A percentile compares a stretch with the other conserved stretches of the same genome.
Evolutionary conservation across 2,797 vertebrate genomes (phyloP).

Genomic region (Octomys mimax): DNA sequence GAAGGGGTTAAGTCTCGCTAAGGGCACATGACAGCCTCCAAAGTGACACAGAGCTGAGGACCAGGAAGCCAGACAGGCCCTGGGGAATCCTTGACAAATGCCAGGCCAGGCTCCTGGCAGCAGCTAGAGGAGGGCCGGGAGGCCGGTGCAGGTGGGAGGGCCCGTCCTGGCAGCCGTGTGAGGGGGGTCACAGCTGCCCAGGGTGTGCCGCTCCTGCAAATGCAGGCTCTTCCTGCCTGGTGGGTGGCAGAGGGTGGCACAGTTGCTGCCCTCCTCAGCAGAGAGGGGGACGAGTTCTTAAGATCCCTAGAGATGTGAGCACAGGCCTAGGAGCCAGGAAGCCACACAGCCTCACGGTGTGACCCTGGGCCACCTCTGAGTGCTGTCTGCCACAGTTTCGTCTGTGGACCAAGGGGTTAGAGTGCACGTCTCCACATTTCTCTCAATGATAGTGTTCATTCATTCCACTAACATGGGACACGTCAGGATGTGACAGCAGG

Average conservation of each 20-base stretch:
- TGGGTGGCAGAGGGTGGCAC: too few species aligned
- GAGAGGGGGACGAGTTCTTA: neutral
- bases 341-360: neutral
- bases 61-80: conserved; percentile 5
- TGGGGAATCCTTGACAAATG: neutral
- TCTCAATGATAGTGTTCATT: neutral
- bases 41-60: neutral
- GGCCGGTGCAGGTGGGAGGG: neutral
- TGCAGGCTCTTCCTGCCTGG: too few species aligned
- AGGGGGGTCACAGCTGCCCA: rapidly evolving
- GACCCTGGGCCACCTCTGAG: neutral
- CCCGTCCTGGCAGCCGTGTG: neutral
- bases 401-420: neutral
- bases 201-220: rapidly evolving
- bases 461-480: neutral
- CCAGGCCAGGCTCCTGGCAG: conserved; percentile 23
- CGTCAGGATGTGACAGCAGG: neutral
- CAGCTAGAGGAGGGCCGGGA: neutral
- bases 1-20: neutral
- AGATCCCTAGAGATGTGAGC: neutral
- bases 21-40: neutral
- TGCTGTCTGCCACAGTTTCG: neutral
- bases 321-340: neutral
- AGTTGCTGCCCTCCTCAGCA: rapidly evolving
- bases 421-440: neutral